Conservation (phyloP, 2,888 invertebrate species). For the Malthinus flaveolus region DNA sequence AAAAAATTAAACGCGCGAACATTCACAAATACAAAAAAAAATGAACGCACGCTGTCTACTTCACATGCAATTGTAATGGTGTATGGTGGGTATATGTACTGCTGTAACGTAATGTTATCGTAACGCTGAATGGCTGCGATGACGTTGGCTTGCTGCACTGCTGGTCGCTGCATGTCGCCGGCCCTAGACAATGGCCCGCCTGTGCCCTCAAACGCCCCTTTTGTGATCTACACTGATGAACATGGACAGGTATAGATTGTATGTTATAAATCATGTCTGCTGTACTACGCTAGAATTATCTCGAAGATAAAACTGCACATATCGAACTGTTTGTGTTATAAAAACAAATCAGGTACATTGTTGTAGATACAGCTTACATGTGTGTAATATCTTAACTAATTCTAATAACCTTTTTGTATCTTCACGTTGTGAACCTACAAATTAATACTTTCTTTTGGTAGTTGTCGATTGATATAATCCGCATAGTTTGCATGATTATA, state of each 20-base stretch:
- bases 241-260: slow-evolving; percentile 86
- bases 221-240: slow-evolving; percentile 94
- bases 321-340: slow-evolving; percentile 3
- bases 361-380: slow-evolving; percentile 47
- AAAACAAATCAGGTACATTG: slow-evolving; percentile 11
- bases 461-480: no score
- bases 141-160: slow-evolving; percentile 55
- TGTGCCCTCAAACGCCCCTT: slow-evolving; percentile 88
- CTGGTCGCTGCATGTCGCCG: slow-evolving; percentile 63
- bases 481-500: slow-evolving; percentile 9
- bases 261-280: slow-evolving; percentile 52
- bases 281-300: slow-evolving; percentile 45
- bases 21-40: slow-evolving; percentile 7
- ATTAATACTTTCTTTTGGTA: neutral
- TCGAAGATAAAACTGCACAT: slow-evolving; percentile 21
- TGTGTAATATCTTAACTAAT: slow-evolving; percentile 40
- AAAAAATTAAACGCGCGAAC: neutral
- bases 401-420: slow-evolving; percentile 35
- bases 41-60: slow-evolving; percentile 27
- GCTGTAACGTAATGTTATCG: slow-evolving; percentile 55
- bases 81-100: slow-evolving; percentile 54
- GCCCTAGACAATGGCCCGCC: slow-evolving; percentile 64
- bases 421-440: slow-evolving; percentile 8
- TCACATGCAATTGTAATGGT: slow-evolving; percentile 44
- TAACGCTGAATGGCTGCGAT: slow-evolving; percentile 56